Conservation (phyloP, 64 coral and sea anemone species). For the Orbicella faveolata region DNA sequence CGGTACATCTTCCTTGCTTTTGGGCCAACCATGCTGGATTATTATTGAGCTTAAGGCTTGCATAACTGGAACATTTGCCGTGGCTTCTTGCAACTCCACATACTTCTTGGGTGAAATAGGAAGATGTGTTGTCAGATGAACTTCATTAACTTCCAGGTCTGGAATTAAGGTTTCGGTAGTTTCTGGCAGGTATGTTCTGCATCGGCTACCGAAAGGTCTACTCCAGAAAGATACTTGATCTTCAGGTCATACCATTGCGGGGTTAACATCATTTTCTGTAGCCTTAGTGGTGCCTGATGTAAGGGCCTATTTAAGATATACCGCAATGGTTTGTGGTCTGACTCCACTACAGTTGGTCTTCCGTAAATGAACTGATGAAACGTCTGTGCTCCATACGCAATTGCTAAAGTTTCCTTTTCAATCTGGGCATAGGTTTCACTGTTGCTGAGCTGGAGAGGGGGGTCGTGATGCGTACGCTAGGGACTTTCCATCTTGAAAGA, state of each 20-base stretch:
- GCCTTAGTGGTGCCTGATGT: too few relatives aligned
- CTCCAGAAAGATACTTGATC: too few relatives aligned
- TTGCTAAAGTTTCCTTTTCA: too few relatives aligned
- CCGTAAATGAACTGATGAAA: constrained; percentile 1
- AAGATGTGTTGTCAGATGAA: constrained; percentile 55
- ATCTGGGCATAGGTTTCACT: too few relatives aligned
- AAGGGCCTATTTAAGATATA: background rate
- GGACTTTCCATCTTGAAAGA: background rate
- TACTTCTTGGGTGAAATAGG: constrained; percentile 71
- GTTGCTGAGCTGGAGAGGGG: too few relatives aligned
- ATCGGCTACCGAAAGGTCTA: too few relatives aligned
- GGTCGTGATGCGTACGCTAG: background rate
- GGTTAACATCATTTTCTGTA: too few relatives aligned
- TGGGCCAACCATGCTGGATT: background rate
- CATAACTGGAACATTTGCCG: background rate
- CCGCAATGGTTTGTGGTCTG: background rate
- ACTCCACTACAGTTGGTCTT: background rate
- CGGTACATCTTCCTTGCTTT: background rate
- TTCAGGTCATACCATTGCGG: too few relatives aligned
- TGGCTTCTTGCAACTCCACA: constrained; percentile 70
- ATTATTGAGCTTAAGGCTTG: background rate
- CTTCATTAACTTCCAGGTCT: constrained; percentile 72
- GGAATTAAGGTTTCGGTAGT: constrained; percentile 40
- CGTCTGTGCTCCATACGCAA: background rate
- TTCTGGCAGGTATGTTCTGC: too few relatives aligned